phyloP scores from a whole-genome alignment of 2,888 invertebrate species.

The Machimus atricapillus region DNA sequence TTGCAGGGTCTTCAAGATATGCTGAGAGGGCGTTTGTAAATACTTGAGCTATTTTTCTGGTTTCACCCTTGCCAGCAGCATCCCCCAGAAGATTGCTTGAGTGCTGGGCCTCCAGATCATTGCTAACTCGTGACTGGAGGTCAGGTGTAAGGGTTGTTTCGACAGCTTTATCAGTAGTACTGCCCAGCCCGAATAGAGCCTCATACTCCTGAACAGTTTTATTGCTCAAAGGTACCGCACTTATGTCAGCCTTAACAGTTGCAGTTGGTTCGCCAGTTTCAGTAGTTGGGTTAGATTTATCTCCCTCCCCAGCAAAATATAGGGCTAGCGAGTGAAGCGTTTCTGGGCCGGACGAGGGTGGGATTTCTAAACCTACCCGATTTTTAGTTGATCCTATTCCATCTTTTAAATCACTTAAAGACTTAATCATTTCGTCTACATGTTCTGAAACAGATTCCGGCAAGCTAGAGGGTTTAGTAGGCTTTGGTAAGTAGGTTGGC shows the following conservation, averaged over 20 bases:
- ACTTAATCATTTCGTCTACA: slow-evolving; percentile 73
- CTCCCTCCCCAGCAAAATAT: slow-evolving; percentile 71
- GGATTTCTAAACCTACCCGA: slow-evolving; percentile 72
- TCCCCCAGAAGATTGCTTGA: slow-evolving; percentile 70
- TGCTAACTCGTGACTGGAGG: slow-evolving; percentile 48
- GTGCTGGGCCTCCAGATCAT: slow-evolving; percentile 69
- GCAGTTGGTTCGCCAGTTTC: slow-evolving; percentile 62
- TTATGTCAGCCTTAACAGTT: slow-evolving; percentile 47
- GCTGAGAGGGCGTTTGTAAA: slow-evolving; percentile 84
- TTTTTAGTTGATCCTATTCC: slow-evolving; percentile 61
- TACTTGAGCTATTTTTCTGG: slow-evolving; percentile 81
- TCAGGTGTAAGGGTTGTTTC: slow-evolving; percentile 64
- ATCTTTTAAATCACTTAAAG: slow-evolving; percentile 68
- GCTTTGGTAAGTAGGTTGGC: slow-evolving; percentile 40
- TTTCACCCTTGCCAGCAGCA: slow-evolving; percentile 66
- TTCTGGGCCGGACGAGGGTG: slow-evolving; percentile 78
- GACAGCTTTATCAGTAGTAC: slow-evolving; percentile 46
- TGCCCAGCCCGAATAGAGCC: slow-evolving; percentile 56
- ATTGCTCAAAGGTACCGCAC: slow-evolving; percentile 66
- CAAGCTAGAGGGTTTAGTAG: background rate
- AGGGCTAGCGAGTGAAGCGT: slow-evolving; percentile 79
- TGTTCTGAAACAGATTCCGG: slow-evolving; percentile 71
- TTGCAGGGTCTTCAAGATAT: slow-evolving; percentile 83
- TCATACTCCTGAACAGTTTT: slow-evolving; percentile 58
- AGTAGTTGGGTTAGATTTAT: slow-evolving; percentile 55